Percentiles rank a stretch among this genome's conserved stretches.
Conservation (phyloP, 30 jellyfish, hydroid and myxozoan genomes). For the Chironex yamaguchii region DNA sequence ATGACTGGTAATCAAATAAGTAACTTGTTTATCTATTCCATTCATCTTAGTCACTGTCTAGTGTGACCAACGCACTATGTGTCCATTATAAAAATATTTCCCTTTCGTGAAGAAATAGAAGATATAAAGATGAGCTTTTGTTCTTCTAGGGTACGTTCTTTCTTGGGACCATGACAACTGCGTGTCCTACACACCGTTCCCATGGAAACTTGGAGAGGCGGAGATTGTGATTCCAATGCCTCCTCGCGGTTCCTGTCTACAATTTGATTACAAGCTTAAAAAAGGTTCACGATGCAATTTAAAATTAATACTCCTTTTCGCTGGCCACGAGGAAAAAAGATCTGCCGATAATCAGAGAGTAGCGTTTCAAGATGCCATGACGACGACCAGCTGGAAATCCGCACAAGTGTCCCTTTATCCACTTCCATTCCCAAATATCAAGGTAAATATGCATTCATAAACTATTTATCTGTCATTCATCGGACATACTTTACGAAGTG, state of each 20-base stretch:
- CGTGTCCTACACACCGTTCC: not conserved
- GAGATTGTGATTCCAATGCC: not conserved
- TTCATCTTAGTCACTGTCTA: too few species aligned
- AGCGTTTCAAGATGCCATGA: not conserved
- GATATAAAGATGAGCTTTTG: too few species aligned
- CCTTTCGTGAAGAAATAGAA: too few species aligned
- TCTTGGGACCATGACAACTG: not conserved
- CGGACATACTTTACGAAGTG: too few species aligned
- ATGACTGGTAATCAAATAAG: too few species aligned
- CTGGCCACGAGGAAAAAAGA: not conserved
- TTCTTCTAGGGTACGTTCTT: not conserved
- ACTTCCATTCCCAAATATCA: not conserved
- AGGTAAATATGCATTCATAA: too few species aligned
- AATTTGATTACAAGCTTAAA: not conserved
- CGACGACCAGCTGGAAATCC: not conserved
- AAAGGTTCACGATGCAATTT: not conserved
- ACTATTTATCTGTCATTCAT: too few species aligned
- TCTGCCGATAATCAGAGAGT: not conserved
- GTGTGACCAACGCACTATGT: too few species aligned
- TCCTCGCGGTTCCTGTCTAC: not conserved
- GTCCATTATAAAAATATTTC: too few species aligned
- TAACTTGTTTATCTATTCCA: too few species aligned
- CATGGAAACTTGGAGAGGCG: not conserved
- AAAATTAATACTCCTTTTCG: not conserved
- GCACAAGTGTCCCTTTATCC: not conserved